A percentile compares a stretch with the other conserved stretches of the same genome.
Evolutionary conservation across 2,113 vertebrate genomes (phyloP).

Genomic region (Dipodomys ordii): DNA sequence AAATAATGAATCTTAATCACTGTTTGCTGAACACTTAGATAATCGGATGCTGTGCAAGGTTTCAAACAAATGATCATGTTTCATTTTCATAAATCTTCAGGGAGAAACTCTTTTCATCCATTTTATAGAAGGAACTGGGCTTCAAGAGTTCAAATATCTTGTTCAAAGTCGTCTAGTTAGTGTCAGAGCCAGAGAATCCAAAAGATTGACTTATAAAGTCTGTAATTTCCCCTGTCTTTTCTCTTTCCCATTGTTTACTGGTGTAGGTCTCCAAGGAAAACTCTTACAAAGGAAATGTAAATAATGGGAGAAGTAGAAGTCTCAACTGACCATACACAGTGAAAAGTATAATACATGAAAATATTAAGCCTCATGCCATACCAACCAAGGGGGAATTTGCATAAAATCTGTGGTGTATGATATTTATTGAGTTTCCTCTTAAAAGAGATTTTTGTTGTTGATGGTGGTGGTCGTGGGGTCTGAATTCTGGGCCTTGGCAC

Average conservation of each 20-base stretch:
- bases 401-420: not conserved
- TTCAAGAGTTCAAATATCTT: constrained; percentile 20
- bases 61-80: not conserved
- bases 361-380: constrained; percentile 1
- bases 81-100: constrained; percentile 51
- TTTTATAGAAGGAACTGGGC: not conserved
- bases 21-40: constrained; percentile 11
- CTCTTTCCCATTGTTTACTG: constrained; percentile 22
- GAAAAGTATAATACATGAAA: constrained; percentile 15
- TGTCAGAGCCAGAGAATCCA: constrained; percentile 34
- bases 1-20: not conserved
- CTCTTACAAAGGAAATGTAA: constrained; percentile 55
- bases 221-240: constrained; percentile 25
- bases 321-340: not conserved
- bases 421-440: constrained; percentile 33
- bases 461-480: too few relatives aligned
- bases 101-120: not conserved
- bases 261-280: constrained; percentile 9
- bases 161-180: not conserved
- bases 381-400: not conserved
- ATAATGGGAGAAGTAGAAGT: constrained; percentile 21
- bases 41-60: not conserved
- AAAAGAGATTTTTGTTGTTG: constrained; percentile 1
- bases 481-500: too few relatives aligned
- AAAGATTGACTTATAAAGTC: not conserved